Base-by-base conservation (phyloP, 2,888 invertebrate genomes). In the Darwinula stevensoni region DNA sequence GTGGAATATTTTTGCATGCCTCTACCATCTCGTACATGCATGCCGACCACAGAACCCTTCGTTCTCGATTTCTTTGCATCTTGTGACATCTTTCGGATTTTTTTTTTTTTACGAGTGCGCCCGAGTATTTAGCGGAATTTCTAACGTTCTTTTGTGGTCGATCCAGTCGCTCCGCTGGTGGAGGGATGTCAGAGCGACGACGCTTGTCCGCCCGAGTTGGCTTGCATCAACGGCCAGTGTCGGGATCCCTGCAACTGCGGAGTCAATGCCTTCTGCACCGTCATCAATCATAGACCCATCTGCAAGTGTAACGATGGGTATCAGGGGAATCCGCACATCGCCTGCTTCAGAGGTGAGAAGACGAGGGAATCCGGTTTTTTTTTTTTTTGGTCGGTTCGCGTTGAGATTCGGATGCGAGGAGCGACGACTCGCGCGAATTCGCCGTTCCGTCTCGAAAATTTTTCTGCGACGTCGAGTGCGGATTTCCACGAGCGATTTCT, bases 201-300 rank as follows among this genome's bases (percentile, higher is more conserved):
- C 36, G 78, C 82, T 40, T 84, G 84, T 46, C 57, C 61, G 3
- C 63, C 63, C 30, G 62, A 62, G 39, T 72, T 80, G 48, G 69
- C 75, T 5, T 84, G 84, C 44, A 58, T 62, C 37, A 65, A 66
- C 40, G 69, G 69, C 43, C 62, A 61, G 35, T 86, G 84, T 45
- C 64, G 65, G 43, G 67, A 73, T 54, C 80, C 80, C 4, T 84
- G 82, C 50, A 62, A 68, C 33, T 82, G 80, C 46, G 73, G 74
- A n/a, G 52, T 59, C 4, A 62, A 60, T 6, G 73, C 80, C 2
- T 57, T 40, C 9, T 43, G 44, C 32, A 30, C 28, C 5, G 39
- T 39, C 4, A 22, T 34, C 14, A 35, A 39, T 31, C 42, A 43
- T 28, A 31, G 34, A 13, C 39, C 41, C 16, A 35, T 38, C n/a